Base-by-base conservation (phyloP, 1,140 invertebrate species). In the Euwallacea fornicatus region DNA sequence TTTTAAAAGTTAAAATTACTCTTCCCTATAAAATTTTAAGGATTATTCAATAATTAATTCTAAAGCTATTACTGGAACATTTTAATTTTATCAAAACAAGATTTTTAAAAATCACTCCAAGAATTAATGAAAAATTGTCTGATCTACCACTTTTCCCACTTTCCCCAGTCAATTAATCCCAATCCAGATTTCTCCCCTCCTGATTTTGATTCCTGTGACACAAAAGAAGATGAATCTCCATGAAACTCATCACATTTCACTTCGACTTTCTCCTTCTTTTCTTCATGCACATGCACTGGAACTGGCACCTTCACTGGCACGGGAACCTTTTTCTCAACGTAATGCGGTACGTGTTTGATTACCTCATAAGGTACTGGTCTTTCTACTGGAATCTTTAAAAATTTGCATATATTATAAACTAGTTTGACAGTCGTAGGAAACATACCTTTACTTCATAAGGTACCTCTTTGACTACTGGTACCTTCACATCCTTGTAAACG, bases 291-390 rank as follows among this genome's bases (percentile, higher is more conserved):
- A 15, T 79, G 76, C 2, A 84, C 83, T 9, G 82, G 76, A 6
- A 87, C 82, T 16, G 86, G 86, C 1, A 89, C 86, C 70, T 84
- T 87, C 2, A 90, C 88, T 15, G 87, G 83, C 47, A 85, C 84
- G 7, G 85, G 85, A 46, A 84, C 80, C 7, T 83, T 83, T 65
- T 84, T 83, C 59, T 84, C 82, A 0, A 86, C 83, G 13, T 81
- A 79, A 55, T 85, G 84, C 0, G 88, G 87, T 46, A 91, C 87
- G 76, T 88, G 88, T 71, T 86, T 86, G 72, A 86, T 82, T 0
- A 91, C 89, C 71, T 88, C 87, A n/a, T 89, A 87, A n/a, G 88
- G 85, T 11, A 88, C 86, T 46, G 87, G 85, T 70, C 83, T 83
- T 75, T 89, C 86, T 63, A 87, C 84, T 74, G 7, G 58, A 10